These are phyloP conservation scores for Hecatera dysodea DNA, from an alignment of 2,888 invertebrate genomes.

Conservation along the genomic window DNA sequence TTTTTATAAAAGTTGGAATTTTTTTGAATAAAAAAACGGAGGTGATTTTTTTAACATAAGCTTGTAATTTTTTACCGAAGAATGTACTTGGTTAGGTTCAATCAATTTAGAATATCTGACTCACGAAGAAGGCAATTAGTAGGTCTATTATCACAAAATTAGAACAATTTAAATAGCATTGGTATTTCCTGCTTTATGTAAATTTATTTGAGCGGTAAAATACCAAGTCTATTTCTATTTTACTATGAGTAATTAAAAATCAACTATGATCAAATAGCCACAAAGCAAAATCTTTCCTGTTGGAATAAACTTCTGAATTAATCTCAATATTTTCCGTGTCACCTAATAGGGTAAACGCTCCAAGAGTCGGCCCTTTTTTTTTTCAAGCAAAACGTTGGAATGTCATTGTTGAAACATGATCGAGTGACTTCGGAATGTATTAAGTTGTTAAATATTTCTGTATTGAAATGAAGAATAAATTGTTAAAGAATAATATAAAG, in stretches of 20 bases:
- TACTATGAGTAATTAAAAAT: not conserved
- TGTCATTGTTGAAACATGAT: slow-evolving; percentile 25
- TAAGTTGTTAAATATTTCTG: not conserved
- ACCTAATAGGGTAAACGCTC: slow-evolving; percentile 11
- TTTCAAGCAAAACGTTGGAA: not conserved
- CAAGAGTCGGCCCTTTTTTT: not conserved
- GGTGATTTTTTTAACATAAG: no score
- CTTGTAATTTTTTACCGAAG: not conserved
- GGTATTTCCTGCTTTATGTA: not conserved
- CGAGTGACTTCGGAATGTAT: not conserved
- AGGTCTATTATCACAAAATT: not conserved
- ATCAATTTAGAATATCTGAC: not conserved
- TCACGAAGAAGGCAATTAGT: not conserved
- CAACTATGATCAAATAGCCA: not conserved
- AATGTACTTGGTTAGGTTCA: not conserved
- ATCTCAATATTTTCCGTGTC: slow-evolving; percentile 35
- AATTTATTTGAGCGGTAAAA: not conserved
- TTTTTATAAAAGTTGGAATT: no score
- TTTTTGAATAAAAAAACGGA: no score
- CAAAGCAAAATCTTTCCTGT: not conserved
- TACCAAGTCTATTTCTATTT: not conserved
- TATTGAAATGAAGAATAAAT: not conserved
- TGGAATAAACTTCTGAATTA: not conserved
- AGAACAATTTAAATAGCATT: not conserved
- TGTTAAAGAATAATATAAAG: not conserved